Evolutionary conservation across 2,888 invertebrate species (phyloP).

Genomic region (Torymus tubicola): DNA sequence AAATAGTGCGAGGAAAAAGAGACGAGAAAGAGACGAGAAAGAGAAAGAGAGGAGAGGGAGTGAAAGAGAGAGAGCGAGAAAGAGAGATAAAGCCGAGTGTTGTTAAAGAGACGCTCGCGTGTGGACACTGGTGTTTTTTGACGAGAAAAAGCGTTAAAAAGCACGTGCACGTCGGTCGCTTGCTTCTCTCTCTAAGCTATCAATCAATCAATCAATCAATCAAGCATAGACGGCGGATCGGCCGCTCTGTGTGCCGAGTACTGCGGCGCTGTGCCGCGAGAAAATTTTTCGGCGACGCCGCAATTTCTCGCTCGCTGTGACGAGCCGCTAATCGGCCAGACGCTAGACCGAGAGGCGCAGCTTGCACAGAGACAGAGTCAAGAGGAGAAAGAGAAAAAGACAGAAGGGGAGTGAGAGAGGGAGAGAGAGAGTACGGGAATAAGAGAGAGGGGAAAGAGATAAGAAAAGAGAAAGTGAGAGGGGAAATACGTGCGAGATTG

Average conservation of each 20-base stretch:
- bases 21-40: slow-evolving; percentile 59
- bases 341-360: slow-evolving; percentile 43
- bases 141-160: slow-evolving; percentile 18
- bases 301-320: slow-evolving; percentile 27
- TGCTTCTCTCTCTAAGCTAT: not conserved
- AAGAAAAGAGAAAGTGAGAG: slow-evolving; percentile 58
- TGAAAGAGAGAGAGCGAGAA: slow-evolving; percentile 56
- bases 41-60: slow-evolving; percentile 35
- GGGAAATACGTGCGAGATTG: slow-evolving; percentile 59
- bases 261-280: not conserved
- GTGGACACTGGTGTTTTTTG: slow-evolving; percentile 52
- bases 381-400: slow-evolving; percentile 67
- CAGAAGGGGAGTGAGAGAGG: slow-evolving; percentile 49
- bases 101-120: slow-evolving; percentile 46
- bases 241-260: not conserved
- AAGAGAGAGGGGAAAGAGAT: slow-evolving; percentile 57
- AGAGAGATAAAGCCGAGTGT: slow-evolving; percentile 24
- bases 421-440: slow-evolving; percentile 53
- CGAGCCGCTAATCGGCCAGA: slow-evolving; percentile 39
- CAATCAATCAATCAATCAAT: no score
- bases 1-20: slow-evolving; percentile 71
- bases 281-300: slow-evolving; percentile 1
- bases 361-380: slow-evolving; percentile 60
- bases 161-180: slow-evolving; percentile 15
- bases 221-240: slow-evolving; percentile 1